These are phyloP conservation scores for Cerastoderma edule DNA, from an alignment of 2,888 invertebrate species.

Conservation along the genomic window DNA sequence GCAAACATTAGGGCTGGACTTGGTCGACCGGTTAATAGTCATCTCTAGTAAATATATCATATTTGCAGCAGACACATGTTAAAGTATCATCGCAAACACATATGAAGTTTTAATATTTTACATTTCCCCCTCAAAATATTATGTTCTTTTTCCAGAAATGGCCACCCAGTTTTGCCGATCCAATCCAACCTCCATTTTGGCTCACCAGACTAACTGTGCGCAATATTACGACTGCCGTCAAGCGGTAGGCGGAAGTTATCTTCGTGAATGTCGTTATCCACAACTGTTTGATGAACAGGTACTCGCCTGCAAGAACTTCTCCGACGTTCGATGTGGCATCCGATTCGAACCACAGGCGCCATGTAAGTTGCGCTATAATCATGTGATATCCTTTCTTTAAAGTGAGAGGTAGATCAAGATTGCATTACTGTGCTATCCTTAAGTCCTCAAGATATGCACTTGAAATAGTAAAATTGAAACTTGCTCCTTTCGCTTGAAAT, in stretches of 20 bases:
- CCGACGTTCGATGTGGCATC: constrained; percentile 66
- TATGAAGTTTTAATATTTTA: too few species aligned
- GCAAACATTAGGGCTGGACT: too few species aligned
- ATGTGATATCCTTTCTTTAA: too few species aligned
- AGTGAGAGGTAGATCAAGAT: too few species aligned
- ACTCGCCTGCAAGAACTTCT: constrained; percentile 67
- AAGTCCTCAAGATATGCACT: too few species aligned
- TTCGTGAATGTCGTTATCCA: constrained; percentile 75
- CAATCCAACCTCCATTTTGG: constrained; percentile 58
- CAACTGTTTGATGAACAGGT: constrained; percentile 67
- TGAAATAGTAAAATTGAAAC: too few species aligned
- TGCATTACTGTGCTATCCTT: too few species aligned
- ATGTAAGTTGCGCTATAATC: constrained; percentile 62
- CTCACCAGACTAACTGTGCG: constrained; percentile 70
- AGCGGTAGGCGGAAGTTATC: constrained; percentile 65
- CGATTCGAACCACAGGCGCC: constrained; percentile 70
- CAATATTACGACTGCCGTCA: constrained; percentile 75
- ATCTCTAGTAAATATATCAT: too few species aligned
- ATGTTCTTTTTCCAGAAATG: constrained; percentile 61
- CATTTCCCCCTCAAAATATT: not conserved
- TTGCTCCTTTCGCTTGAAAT: too few species aligned
- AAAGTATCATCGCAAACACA: too few species aligned
- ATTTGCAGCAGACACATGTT: too few species aligned
- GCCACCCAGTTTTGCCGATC: constrained; percentile 54
- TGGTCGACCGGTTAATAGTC: too few species aligned